Conservation (phyloP, 2,113 vertebrate species). For the Helogale parvula region DNA sequence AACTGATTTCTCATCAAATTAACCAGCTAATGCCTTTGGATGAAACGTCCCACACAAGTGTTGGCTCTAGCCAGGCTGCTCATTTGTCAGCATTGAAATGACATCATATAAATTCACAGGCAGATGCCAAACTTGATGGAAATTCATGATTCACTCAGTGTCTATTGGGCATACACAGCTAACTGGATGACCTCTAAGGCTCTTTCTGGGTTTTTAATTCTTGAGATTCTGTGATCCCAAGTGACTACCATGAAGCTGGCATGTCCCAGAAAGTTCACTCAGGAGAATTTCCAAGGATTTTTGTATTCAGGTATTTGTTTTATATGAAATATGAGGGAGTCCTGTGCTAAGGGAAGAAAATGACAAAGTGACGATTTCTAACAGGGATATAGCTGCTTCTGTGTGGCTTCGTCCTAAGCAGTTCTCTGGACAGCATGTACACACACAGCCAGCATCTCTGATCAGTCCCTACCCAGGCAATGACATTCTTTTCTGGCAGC, state of each 20-base stretch:
- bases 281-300: constrained; percentile 31
- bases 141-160: constrained; percentile 69
- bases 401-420: not conserved
- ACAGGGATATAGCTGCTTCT: not conserved
- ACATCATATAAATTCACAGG: constrained; percentile 71
- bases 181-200: constrained; percentile 52
- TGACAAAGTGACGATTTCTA: constrained; percentile 9
- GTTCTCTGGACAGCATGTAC: not conserved
- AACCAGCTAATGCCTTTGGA: constrained; percentile 58
- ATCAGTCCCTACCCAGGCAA: not conserved
- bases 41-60: constrained; percentile 67
- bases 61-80: constrained; percentile 62
- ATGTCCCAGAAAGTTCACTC: constrained; percentile 13
- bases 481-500: not conserved
- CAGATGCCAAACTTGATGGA: constrained; percentile 68
- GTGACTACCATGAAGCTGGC: not conserved
- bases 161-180: constrained; percentile 49
- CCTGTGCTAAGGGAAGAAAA: not conserved
- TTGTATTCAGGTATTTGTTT: constrained; percentile 23
- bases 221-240: constrained; percentile 28
- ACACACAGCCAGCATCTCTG: not conserved
- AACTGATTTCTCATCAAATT: constrained; percentile 59
- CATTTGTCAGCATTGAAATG: constrained; percentile 68
- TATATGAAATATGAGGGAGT: not conserved
- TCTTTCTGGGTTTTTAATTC: constrained; percentile 45